phyloP scores from a whole-genome alignment of 2,888 invertebrate genomes.

The Troglohyphantes excavatus region DNA sequence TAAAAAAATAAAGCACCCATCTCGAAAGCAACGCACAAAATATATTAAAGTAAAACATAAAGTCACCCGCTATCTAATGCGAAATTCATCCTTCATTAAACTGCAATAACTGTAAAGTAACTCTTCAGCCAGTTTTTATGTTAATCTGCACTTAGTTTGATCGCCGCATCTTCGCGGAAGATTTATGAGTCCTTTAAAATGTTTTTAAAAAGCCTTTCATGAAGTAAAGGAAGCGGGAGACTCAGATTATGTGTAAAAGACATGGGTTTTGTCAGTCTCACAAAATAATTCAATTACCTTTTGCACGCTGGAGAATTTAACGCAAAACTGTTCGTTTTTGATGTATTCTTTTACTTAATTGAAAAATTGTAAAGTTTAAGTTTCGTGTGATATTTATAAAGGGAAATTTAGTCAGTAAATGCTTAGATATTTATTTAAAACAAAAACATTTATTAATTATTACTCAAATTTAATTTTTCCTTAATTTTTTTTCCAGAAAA shows the following conservation, averaged over 20 bases:
- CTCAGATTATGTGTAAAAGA: neutral
- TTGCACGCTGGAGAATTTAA: neutral
- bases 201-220: neutral
- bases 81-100: constrained; percentile 5
- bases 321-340: neutral
- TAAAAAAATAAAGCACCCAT: no score
- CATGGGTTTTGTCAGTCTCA: neutral
- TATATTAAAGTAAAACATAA: no score
- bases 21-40: no score
- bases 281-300: neutral
- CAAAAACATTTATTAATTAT: neutral
- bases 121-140: neutral
- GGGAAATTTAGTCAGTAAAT: neutral
- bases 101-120: neutral
- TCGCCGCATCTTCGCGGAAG: neutral
- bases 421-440: neutral
- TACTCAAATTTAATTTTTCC: no score
- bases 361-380: neutral
- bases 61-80: neutral
- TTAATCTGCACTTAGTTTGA: constrained; percentile 3
- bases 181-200: neutral
- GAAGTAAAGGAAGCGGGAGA: neutral
- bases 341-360: neutral
- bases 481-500: no score
- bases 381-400: neutral